Conservation (phyloP, 2,888 invertebrate genomes). For the Phaonia tiefii region DNA sequence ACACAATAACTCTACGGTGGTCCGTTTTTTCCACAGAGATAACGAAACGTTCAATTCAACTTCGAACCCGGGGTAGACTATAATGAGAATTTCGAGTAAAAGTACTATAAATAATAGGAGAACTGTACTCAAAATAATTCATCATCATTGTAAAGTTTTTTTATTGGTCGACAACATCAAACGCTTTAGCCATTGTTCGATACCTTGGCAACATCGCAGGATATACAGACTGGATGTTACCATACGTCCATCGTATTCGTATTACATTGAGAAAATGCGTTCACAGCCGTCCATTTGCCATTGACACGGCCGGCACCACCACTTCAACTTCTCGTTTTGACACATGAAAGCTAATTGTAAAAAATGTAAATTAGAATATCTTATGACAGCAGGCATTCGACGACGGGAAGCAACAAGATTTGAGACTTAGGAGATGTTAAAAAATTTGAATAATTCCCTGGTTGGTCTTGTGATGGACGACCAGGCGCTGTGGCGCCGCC, state of each 20-base stretch:
- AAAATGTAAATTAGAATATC: conserved; percentile 60
- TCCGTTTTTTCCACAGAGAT: conserved; percentile 53
- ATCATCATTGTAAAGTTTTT: conserved; percentile 36
- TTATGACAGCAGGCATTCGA: conserved; percentile 47
- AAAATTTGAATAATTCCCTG: conserved; percentile 54
- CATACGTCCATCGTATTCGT: conserved; percentile 16
- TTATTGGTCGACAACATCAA: conserved; percentile 54
- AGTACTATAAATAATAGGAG: conserved; percentile 18
- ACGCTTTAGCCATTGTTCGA: conserved; percentile 65
- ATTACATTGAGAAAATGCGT: background rate
- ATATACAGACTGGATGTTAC: no score
- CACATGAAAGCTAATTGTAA: conserved; percentile 59
- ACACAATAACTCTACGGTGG: conserved; percentile 66
- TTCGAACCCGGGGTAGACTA: conserved; percentile 24
- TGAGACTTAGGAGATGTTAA: conserved; percentile 43
- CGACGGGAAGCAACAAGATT: conserved; percentile 32
- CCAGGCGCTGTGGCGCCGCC: background rate
- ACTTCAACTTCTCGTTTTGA: conserved; percentile 25
- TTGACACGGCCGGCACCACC: conserved; percentile 13
- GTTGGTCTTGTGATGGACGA: conserved; percentile 8
- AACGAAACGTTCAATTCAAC: conserved; percentile 60
- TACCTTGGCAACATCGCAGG: conserved; percentile 64
- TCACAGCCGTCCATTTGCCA: background rate
- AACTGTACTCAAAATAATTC: background rate
- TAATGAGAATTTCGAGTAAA: conserved; percentile 2